Percentiles rank a stretch among this genome's conserved stretches.
These are phyloP conservation scores for Coregonus sp. DNA, from an alignment of 2,797 vertebrate species.

Conservation along the genomic window DNA sequence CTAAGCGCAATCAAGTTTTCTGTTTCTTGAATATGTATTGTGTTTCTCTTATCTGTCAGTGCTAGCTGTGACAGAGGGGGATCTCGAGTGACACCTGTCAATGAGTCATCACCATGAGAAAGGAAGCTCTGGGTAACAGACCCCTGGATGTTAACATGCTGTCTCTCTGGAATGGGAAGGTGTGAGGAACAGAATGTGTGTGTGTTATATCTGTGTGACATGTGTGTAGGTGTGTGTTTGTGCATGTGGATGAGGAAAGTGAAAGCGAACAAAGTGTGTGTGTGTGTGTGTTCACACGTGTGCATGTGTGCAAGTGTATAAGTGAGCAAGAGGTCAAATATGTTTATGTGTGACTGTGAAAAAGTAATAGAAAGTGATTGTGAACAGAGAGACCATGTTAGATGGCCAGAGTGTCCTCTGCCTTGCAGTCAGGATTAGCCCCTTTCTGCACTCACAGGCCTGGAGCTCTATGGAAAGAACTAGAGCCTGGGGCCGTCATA, in stretches of 20 bases:
- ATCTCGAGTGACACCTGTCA: background rate
- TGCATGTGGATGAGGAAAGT: background rate
- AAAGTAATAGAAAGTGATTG: background rate
- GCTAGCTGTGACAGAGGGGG: background rate
- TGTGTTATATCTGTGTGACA: background rate
- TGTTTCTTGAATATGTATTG: background rate
- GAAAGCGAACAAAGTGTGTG: background rate
- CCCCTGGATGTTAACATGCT: background rate
- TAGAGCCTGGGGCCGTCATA: slow-evolving; percentile 39
- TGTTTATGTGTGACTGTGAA: background rate
- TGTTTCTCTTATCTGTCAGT: background rate
- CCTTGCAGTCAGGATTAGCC: slow-evolving; percentile 18
- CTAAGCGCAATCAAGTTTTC: no score
- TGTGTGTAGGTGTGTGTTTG: background rate
- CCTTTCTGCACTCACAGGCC: slow-evolving; percentile 9
- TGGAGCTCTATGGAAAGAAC: slow-evolving; percentile 13
- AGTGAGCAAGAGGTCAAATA: background rate
- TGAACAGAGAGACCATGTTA: background rate
- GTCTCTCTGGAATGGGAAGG: background rate
- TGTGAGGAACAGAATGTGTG: background rate
- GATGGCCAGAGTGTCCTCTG: slow-evolving; percentile 25
- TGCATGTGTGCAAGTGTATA: background rate
- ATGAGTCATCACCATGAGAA: background rate
- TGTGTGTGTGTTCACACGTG: background rate
- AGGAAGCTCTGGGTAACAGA: background rate